A percentile compares a stretch with the other conserved stretches of the same genome.
These are phyloP conservation scores for Setipinna tenuifilis DNA, from an alignment of 2,797 vertebrate genomes.

Conservation along the genomic window DNA sequence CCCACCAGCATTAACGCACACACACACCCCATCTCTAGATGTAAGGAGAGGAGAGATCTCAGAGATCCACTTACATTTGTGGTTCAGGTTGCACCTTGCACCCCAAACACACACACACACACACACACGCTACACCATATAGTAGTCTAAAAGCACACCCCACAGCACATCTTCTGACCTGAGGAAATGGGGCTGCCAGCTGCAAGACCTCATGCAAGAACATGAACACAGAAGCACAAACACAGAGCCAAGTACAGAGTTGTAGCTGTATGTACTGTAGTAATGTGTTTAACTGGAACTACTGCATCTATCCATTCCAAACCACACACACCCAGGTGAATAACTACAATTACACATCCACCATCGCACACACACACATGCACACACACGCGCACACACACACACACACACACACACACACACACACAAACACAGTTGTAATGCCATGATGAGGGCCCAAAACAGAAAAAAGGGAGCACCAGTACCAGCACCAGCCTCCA, in stretches of 20 bases:
- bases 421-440: neutral
- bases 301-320: neutral
- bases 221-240: no score
- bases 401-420: no score
- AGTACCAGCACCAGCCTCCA: neutral
- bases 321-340: neutral
- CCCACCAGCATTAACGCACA: neutral
- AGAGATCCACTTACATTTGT: constrained; percentile 6
- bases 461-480: neutral
- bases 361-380: no score
- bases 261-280: no score
- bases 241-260: no score
- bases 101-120: neutral
- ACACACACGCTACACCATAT: neutral
- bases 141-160: neutral
- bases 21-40: neutral
- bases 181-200: neutral
- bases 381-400: no score
- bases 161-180: constrained; percentile 8
- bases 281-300: neutral
- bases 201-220: no score
- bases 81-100: neutral
- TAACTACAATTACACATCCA: neutral
- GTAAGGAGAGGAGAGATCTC: neutral
- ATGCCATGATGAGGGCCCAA: no score